These are phyloP conservation scores for Hephaestus fuliginosus DNA, from an alignment of 2,797 vertebrate genomes.

Conservation along the genomic window DNA sequence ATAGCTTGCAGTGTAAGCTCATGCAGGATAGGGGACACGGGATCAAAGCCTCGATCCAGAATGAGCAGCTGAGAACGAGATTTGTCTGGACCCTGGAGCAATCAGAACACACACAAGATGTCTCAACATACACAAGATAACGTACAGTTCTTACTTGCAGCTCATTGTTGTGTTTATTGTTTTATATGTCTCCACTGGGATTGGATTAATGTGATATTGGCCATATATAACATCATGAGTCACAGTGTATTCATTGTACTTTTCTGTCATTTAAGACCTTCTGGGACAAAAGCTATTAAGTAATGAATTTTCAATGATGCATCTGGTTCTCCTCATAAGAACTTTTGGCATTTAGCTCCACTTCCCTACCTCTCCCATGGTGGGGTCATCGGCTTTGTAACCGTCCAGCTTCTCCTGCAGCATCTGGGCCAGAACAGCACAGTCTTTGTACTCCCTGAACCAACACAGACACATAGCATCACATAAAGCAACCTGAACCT, in stretches of 20 bases:
- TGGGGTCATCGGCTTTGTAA: constrained; percentile 97
- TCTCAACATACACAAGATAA: too few relatives aligned
- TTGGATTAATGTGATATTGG: not conserved
- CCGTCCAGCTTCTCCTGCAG: constrained; percentile 97
- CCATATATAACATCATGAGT: not conserved
- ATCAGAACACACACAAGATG: constrained; percentile 19
- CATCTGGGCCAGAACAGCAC: constrained; percentile 94
- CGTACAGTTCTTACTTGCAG: not conserved
- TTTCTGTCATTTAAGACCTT: too few relatives aligned
- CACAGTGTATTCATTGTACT: not conserved
- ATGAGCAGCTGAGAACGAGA: constrained; percentile 96
- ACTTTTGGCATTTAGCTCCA: not conserved
- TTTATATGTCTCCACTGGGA: not conserved
- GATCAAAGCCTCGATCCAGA: constrained; percentile 96
- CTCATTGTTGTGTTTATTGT: not conserved
- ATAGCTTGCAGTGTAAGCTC: constrained; percentile 98
- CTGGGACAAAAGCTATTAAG: not conserved
- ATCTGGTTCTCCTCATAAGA: not conserved
- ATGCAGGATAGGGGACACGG: constrained; percentile 92
- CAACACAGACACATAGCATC: constrained; percentile 46
- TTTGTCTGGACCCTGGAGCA: constrained; percentile 93
- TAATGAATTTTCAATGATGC: not conserved
- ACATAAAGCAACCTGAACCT: not conserved
- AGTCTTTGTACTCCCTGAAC: constrained; percentile 95
- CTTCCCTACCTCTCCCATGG: constrained; percentile 94